phyloP scores from a whole-genome alignment of 2,797 vertebrate species.

The Denticeps clupeoides region DNA sequence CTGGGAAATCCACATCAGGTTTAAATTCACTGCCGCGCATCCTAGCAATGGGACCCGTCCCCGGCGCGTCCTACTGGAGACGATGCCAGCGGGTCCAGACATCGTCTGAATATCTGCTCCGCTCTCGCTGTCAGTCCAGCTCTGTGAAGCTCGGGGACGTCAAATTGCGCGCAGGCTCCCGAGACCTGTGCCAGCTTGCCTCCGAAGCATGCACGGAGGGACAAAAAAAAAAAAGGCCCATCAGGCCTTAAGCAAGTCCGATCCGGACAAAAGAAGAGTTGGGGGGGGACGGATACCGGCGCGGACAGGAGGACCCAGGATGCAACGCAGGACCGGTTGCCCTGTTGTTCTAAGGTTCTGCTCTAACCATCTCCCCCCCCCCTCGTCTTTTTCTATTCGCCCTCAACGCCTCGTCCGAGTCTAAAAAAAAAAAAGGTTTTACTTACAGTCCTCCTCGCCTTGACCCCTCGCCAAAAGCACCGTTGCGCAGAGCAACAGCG shows the following conservation, averaged over 20 bases:
- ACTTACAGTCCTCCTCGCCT: constrained; percentile 75
- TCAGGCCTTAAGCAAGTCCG: constrained; percentile 7
- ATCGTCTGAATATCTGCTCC: too few species aligned
- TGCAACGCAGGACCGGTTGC: not conserved
- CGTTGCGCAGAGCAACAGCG: constrained; percentile 76
- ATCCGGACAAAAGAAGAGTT: not conserved
- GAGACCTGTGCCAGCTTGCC: constrained; percentile 32
- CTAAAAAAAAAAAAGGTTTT: constrained; percentile 10
- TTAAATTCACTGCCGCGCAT: too few species aligned
- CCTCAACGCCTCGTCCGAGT: not conserved
- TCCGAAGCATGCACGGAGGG: constrained; percentile 12
- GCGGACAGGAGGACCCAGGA: not conserved
- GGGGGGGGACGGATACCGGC: not conserved
- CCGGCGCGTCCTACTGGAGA: too few species aligned
- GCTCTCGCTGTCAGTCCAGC: too few species aligned
- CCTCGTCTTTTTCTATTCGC: not conserved
- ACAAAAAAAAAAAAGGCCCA: constrained; percentile 12
- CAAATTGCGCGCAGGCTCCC: constrained; percentile 18
- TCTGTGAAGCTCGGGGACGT: constrained; percentile 21
- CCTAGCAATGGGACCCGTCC: too few species aligned
- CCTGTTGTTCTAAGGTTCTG: not conserved
- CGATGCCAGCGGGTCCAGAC: too few species aligned
- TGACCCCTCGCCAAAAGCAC: constrained; percentile 73
- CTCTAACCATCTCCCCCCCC: constrained; percentile 1
- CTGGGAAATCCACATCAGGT: too few species aligned